These are phyloP conservation scores for Chironomus tentans DNA, from an alignment of 2,888 invertebrate species.

Conservation along the genomic window DNA sequence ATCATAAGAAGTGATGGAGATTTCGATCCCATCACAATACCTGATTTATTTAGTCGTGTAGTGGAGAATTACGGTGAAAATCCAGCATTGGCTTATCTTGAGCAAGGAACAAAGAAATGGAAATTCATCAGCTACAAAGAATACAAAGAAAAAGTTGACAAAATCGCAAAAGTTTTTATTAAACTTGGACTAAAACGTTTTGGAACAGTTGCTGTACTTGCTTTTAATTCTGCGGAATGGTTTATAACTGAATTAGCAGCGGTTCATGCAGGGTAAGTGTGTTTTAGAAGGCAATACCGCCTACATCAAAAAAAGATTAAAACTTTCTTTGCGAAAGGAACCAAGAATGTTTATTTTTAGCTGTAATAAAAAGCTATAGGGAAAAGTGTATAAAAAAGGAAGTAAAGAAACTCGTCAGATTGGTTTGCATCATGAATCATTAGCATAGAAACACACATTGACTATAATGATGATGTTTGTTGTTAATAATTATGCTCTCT, in stretches of 20 bases:
- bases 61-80: conserved; percentile 52
- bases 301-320: background rate
- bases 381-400: background rate
- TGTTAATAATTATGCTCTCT: background rate
- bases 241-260: conserved; percentile 75
- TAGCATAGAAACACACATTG: background rate
- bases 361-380: background rate
- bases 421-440: background rate
- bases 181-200: conserved; percentile 71
- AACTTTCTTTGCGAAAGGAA: background rate
- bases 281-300: background rate
- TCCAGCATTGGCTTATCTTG: conserved; percentile 50
- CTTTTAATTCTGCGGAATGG: conserved; percentile 89
- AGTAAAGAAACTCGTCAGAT: background rate
- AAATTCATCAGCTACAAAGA: conserved; percentile 64
- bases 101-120: conserved; percentile 43
- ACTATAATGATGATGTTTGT: background rate
- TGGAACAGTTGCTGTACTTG: conserved; percentile 77
- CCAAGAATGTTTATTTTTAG: too few species aligned
- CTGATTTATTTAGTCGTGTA: conserved; percentile 51
- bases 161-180: conserved; percentile 74
- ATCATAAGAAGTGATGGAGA: background rate
- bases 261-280: conserved; percentile 74
- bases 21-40: conserved; percentile 52
- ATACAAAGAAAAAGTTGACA: conserved; percentile 64